Evolutionary conservation across 2,888 invertebrate genomes (phyloP).

Genomic region (Zaprionus lineosus): DNA sequence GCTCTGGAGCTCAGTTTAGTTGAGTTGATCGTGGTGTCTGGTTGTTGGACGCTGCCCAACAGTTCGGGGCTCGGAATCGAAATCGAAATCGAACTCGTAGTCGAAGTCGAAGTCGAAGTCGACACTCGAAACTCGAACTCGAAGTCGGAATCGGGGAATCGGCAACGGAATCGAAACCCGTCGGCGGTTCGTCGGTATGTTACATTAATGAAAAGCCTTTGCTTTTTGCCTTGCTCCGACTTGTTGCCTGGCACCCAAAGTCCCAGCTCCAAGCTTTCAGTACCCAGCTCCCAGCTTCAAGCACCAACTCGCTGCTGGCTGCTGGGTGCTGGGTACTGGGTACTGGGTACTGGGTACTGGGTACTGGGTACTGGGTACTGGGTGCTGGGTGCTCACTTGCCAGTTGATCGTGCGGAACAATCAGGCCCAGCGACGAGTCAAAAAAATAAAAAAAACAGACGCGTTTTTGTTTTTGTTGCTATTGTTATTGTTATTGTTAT

Average conservation of each 20-base stretch:
- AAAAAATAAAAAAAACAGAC: constrained; percentile 19
- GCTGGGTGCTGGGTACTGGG: too few species aligned
- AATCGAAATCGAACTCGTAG: constrained; percentile 34
- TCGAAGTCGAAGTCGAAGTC: constrained; percentile 40
- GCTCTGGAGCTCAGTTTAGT: constrained; percentile 77
- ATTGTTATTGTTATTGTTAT: too few species aligned
- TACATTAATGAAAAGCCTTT: constrained; percentile 43
- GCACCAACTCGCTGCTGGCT: too few species aligned
- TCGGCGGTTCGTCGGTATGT: constrained; percentile 70
- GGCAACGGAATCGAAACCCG: constrained; percentile 71
- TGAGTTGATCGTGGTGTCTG: constrained; percentile 70
- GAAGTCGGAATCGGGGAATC: constrained; percentile 41
- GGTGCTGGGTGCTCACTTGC: constrained; percentile 44
- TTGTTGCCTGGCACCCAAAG: too few species aligned
- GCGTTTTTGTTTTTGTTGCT: neutral
- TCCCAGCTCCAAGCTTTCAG: constrained; percentile 27
- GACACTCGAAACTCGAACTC: too few species aligned
- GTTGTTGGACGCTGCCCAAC: constrained; percentile 54
- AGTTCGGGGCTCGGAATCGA: constrained; percentile 28
- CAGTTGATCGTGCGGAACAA: constrained; percentile 74
- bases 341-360: too few species aligned
- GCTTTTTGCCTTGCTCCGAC: too few species aligned
- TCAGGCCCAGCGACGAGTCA: constrained; percentile 33
- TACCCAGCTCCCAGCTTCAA: too few species aligned
- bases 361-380: too few species aligned